Conservation (phyloP, 2,113 vertebrate genomes). For the Amblyornis subalaris region DNA sequence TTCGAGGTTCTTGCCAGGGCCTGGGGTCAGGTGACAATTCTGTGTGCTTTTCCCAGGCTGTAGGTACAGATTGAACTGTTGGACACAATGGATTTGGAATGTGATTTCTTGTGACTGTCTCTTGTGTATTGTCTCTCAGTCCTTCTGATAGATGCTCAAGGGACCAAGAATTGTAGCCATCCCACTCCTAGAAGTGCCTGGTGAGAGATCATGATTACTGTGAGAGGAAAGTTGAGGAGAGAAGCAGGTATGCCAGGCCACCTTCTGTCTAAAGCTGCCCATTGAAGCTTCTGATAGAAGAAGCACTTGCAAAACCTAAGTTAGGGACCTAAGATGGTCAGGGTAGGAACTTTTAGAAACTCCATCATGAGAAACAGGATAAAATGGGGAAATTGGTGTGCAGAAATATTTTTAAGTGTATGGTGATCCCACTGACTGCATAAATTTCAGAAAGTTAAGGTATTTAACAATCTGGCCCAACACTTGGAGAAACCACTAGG, state of each 20-base stretch:
- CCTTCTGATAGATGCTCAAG: not conserved
- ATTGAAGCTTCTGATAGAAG: not conserved
- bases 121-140: not conserved
- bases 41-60: not conserved
- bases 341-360: not conserved
- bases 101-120: not conserved
- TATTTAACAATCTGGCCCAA: not conserved
- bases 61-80: not conserved
- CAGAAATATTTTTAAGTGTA: not conserved
- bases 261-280: not conserved
- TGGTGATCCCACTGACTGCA: not conserved
- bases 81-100: not conserved
- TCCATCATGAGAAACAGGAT: not conserved
- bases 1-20: not conserved
- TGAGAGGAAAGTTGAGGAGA: not conserved
- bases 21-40: not conserved
- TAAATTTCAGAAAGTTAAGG: not conserved
- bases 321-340: not conserved
- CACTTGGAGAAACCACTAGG: not conserved
- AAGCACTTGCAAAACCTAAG: not conserved
- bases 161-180: not conserved
- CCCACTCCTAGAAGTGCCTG: not conserved
- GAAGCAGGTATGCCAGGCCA: not conserved
- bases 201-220: not conserved
- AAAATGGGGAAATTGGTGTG: not conserved